These are phyloP conservation scores for Tursiops truncatus DNA, from an alignment of 2,113 vertebrate species.

Conservation along the genomic window DNA sequence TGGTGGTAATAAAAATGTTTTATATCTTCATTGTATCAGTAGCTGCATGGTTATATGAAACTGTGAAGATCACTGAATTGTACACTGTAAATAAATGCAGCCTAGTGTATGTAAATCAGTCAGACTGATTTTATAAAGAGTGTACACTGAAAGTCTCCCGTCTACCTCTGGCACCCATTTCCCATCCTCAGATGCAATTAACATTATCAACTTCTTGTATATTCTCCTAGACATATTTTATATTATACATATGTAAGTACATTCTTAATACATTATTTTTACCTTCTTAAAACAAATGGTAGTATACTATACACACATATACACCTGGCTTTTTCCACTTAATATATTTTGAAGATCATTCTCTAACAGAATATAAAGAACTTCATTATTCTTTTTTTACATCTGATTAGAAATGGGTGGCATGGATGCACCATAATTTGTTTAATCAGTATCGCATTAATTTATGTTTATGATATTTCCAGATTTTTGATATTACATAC, in stretches of 20 bases:
- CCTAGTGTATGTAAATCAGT: not conserved
- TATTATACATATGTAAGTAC: not conserved
- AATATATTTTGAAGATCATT: not conserved
- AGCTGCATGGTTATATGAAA: not conserved
- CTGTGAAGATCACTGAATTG: not conserved
- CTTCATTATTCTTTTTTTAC: not conserved
- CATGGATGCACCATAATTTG: not conserved
- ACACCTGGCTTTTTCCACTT: not conserved
- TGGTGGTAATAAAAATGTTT: not conserved
- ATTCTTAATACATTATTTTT: not conserved
- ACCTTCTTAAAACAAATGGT: not conserved
- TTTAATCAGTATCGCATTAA: not conserved
- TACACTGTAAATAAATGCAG: not conserved
- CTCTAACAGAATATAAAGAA: not conserved
- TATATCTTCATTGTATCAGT: not conserved
- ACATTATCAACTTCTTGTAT: not conserved
- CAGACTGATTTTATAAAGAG: not conserved
- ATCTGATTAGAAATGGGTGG: not conserved
- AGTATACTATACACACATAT: not conserved
- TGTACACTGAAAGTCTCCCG: not conserved
- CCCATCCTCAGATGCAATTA: not conserved
- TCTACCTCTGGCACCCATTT: not conserved
- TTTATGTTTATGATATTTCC: not conserved
- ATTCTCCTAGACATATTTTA: not conserved
- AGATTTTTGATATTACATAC: not conserved